Evolutionary conservation across 2,888 invertebrate species (phyloP).

Genomic region (Drosophila leonis): DNA sequence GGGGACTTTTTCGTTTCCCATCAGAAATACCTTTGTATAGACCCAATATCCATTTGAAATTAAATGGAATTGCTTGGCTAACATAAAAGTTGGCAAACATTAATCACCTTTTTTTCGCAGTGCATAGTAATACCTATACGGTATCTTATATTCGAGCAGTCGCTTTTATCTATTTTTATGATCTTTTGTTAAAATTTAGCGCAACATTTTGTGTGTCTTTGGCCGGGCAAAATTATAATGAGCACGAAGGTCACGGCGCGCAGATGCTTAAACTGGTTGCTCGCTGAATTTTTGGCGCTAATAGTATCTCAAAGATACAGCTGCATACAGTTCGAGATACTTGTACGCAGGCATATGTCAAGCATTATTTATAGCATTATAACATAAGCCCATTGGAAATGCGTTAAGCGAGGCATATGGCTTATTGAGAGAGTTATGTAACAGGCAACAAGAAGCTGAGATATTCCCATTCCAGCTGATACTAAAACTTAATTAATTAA

Average conservation of each 20-base stretch:
- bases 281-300: slow-evolving; percentile 5
- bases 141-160: slow-evolving; percentile 1
- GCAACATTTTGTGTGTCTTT: slow-evolving; percentile 26
- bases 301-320: slow-evolving; percentile 41
- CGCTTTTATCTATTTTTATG: slow-evolving; percentile 1
- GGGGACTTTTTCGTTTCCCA: slow-evolving; percentile 21
- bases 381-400: neutral
- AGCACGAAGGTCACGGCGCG: slow-evolving; percentile 67
- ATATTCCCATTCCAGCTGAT: no score
- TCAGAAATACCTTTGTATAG: neutral
- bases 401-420: neutral
- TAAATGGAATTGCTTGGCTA: slow-evolving; percentile 5
- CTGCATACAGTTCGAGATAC: slow-evolving; percentile 26
- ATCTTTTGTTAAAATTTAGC: slow-evolving; percentile 42
- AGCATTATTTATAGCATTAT: slow-evolving; percentile 60
- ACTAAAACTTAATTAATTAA: no score
- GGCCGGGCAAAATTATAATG: slow-evolving; percentile 57
- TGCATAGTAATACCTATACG: neutral
- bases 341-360: slow-evolving; percentile 43
- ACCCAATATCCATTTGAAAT: slow-evolving; percentile 9
- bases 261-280: slow-evolving; percentile 48
- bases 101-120: slow-evolving; percentile 8
- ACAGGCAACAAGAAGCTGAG: neutral
- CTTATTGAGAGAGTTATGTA: neutral
- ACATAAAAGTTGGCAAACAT: slow-evolving; percentile 3